A percentile compares a stretch with the other conserved stretches of the same genome.
These are phyloP conservation scores for Proteles cristata DNA, from an alignment of 2,113 vertebrate genomes.

Conservation along the genomic window DNA sequence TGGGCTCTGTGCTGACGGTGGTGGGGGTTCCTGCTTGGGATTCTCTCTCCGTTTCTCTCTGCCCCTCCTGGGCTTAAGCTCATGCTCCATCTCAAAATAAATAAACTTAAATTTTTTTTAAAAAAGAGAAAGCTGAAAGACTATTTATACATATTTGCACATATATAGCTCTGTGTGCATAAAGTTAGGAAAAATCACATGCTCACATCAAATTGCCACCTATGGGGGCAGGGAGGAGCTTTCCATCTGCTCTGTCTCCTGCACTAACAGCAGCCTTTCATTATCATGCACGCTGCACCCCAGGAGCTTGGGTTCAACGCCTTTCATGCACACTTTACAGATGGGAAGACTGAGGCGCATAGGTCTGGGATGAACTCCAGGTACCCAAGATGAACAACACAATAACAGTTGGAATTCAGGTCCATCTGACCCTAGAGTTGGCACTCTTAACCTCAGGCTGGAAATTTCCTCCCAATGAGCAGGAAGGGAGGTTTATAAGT, in stretches of 20 bases:
- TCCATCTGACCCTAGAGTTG: neutral
- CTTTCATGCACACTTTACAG: neutral
- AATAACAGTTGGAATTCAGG: neutral
- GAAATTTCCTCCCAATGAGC: neutral
- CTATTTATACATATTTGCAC: rapidly evolving
- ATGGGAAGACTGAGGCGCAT: neutral
- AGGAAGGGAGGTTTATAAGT: neutral
- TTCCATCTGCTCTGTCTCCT: too few relatives aligned
- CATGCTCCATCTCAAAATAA: too few relatives aligned
- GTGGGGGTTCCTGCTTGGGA: too few relatives aligned
- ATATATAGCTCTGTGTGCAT: rapidly evolving
- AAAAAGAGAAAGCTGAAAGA: neutral
- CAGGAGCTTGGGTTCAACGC: neutral
- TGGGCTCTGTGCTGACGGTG: too few relatives aligned
- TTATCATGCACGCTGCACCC: neutral
- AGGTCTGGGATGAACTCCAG: neutral
- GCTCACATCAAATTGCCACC: neutral
- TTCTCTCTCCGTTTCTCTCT: too few relatives aligned
- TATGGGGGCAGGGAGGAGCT: neutral
- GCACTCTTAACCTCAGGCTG: neutral
- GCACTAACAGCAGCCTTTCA: neutral
- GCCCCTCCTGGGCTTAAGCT: too few relatives aligned
- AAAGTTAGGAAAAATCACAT: neutral
- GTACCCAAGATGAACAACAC: too few relatives aligned
- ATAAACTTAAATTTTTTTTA: too few relatives aligned